Conservation (phyloP, 2,888 invertebrate species). For the Eupithecia abbreviata region DNA sequence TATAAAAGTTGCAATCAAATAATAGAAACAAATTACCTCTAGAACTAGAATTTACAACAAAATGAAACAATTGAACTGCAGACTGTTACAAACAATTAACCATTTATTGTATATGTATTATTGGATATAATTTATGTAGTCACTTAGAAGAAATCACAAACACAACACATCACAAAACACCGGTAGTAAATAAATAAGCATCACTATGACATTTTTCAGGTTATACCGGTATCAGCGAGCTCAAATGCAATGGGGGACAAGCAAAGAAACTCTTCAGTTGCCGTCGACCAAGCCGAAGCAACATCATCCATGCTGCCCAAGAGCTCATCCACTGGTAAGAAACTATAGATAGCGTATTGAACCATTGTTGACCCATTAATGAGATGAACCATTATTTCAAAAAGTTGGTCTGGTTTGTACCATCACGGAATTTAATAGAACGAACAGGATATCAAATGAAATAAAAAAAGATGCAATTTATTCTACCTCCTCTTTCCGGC, state of each 20-base stretch:
- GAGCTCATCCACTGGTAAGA: conserved; percentile 70
- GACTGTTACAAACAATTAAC: no score
- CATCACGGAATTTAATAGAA: neutral
- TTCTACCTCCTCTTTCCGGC: neutral
- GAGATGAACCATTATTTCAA: no score
- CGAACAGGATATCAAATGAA: neutral
- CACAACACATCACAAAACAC: no score
- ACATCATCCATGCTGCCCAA: conserved; percentile 83
- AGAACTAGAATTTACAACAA: no score
- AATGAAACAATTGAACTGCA: no score
- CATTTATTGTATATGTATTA: neutral
- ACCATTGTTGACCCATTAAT: no score
- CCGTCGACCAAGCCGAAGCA: conserved; percentile 75
- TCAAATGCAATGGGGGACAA: conserved; percentile 86
- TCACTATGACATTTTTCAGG: conserved; percentile 59
- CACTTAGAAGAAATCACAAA: no score
- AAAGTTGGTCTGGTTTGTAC: neutral
- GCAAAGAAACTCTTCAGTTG: conserved; percentile 84
- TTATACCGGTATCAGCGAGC: conserved; percentile 88
- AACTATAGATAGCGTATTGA: neutral
- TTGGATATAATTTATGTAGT: no score
- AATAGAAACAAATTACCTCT: no score
- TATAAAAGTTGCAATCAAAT: no score
- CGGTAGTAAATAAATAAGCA: neutral
- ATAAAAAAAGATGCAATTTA: neutral